phyloP scores from a whole-genome alignment of 2,113 vertebrate species.

The Sebastes schlegelii region DNA sequence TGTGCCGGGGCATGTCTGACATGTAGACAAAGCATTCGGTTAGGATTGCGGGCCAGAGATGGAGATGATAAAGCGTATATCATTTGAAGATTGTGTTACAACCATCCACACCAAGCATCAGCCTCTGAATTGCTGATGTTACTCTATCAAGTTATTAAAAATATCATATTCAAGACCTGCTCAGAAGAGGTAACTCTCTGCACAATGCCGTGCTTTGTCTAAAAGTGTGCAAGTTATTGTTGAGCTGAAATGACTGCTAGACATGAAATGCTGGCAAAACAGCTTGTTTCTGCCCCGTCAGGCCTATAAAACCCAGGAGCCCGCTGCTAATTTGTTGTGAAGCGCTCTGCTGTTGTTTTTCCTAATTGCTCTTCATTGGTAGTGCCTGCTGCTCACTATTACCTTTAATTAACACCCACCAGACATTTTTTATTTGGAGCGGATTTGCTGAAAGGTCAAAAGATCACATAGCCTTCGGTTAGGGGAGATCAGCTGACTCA shows the following conservation, averaged over 20 bases:
- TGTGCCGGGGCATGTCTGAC: conserved; percentile 70
- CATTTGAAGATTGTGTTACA: conserved; percentile 48
- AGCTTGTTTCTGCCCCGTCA: conserved; percentile 45
- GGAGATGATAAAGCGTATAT: conserved; percentile 30
- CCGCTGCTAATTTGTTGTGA: conserved; percentile 37
- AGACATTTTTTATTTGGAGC: conserved; percentile 48
- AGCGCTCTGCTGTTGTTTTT: conserved; percentile 47
- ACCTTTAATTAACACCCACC: conserved; percentile 45
- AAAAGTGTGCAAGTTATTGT: neutral
- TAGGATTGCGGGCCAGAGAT: conserved; percentile 17
- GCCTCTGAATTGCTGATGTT: neutral
- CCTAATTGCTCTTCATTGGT: conserved; percentile 50
- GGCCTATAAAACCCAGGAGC: conserved; percentile 59
- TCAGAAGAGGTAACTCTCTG: neutral
- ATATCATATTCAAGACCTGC: neutral
- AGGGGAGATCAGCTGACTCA: conserved; percentile 54
- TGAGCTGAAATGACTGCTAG: conserved; percentile 24
- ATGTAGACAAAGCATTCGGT: conserved; percentile 48
- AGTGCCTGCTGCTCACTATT: conserved; percentile 55
- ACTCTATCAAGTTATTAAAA: neutral
- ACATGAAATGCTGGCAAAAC: conserved; percentile 41
- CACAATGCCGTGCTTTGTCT: conserved; percentile 57
- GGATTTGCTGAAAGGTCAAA: conserved; percentile 55
- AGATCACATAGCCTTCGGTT: conserved; percentile 21
- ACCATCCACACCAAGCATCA: neutral